These are phyloP conservation scores for Phalera bucephala DNA, from an alignment of 2,888 invertebrate species.

Conservation along the genomic window DNA sequence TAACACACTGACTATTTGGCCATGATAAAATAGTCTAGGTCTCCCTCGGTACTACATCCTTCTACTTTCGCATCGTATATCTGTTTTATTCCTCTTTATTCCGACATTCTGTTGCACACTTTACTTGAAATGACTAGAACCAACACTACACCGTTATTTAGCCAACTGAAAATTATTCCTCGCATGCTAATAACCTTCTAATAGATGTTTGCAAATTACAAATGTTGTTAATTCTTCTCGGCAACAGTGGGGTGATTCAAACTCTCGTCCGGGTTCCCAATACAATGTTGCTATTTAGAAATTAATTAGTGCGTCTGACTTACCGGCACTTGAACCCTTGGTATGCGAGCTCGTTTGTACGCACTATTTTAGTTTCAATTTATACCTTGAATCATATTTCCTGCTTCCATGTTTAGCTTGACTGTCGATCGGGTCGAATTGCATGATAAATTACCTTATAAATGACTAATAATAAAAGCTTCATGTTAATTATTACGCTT, in stretches of 20 bases:
- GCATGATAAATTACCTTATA: background rate
- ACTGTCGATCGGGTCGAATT: background rate
- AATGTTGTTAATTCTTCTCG: slow-evolving; percentile 26
- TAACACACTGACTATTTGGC: no score
- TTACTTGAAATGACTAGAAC: no score
- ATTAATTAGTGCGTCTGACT: slow-evolving; percentile 55
- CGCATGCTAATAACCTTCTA: background rate
- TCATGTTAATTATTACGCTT: slow-evolving; percentile 1
- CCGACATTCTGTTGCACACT: no score
- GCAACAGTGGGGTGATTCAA: slow-evolving; percentile 37
- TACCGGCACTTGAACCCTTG: slow-evolving; percentile 44
- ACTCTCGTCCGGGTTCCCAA: slow-evolving; percentile 26
- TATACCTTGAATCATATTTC: slow-evolving; percentile 31
- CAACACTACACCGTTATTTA: no score
- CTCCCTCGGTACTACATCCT: no score
- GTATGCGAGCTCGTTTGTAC: slow-evolving; percentile 37
- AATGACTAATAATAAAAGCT: background rate
- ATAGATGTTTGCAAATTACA: slow-evolving; percentile 12
- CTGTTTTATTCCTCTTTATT: no score
- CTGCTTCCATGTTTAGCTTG: slow-evolving; percentile 18
- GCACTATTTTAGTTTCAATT: slow-evolving; percentile 38
- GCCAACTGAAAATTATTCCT: no score
- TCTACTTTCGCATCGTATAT: no score
- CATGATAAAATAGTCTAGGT: no score
- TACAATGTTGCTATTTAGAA: slow-evolving; percentile 55